phyloP scores from a whole-genome alignment of 1,140 invertebrate genomes.

The Drosophila takahashii region DNA sequence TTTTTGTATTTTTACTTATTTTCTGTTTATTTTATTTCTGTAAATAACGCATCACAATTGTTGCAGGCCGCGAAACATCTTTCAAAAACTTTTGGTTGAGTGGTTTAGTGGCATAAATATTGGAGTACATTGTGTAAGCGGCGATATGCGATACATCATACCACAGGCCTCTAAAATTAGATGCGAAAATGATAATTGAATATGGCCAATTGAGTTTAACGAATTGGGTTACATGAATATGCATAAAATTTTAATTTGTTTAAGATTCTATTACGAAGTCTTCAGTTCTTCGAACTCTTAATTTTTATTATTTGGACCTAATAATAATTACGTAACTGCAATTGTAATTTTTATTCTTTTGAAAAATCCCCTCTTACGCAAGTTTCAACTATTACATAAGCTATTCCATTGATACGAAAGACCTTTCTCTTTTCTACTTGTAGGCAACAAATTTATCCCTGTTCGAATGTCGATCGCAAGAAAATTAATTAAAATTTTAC shows the following conservation, averaged over 20 bases:
- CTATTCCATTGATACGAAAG: slow-evolving; percentile 1
- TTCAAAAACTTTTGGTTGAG: slow-evolving; percentile 20
- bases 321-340: background rate
- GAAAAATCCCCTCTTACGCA: background rate
- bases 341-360: background rate
- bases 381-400: background rate
- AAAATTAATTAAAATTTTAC: slow-evolving; percentile 66
- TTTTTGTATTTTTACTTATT: slow-evolving; percentile 25
- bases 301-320: background rate
- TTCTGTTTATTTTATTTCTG: slow-evolving; percentile 34
- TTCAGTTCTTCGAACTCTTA: background rate
- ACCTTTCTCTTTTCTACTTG: slow-evolving; percentile 27
- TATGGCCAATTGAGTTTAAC: slow-evolving; percentile 30
- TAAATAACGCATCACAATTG: slow-evolving; percentile 42
- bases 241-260: slow-evolving; percentile 12
- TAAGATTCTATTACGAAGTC: background rate
- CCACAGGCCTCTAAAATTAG: slow-evolving; percentile 34
- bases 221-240: slow-evolving; percentile 40
- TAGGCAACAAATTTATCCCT: slow-evolving; percentile 17
- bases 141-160: slow-evolving; percentile 49
- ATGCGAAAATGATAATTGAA: slow-evolving; percentile 24
- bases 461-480: slow-evolving; percentile 1
- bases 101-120: slow-evolving; percentile 31
- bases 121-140: slow-evolving; percentile 24
- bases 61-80: slow-evolving; percentile 20